A percentile compares a stretch with the other conserved stretches of the same genome.
These are phyloP conservation scores for Drosophila maculinotata DNA, from an alignment of 2,888 invertebrate genomes.

Conservation along the genomic window DNA sequence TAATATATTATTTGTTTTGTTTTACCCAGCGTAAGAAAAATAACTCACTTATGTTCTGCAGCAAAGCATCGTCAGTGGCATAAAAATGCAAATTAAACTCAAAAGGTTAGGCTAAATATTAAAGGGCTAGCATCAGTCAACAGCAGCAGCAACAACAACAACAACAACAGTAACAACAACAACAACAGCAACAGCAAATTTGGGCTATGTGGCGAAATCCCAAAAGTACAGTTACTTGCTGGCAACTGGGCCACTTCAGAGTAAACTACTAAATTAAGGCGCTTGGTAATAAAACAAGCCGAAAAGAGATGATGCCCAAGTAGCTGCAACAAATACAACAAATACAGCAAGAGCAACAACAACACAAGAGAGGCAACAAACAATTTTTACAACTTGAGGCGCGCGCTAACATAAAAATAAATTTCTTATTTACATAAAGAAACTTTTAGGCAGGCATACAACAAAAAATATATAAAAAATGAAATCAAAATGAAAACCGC, in stretches of 20 bases:
- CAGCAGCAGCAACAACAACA: slow-evolving; percentile 28
- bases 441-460: slow-evolving; percentile 65
- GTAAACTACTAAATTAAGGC: slow-evolving; percentile 76
- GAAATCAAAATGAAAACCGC: slow-evolving; percentile 70
- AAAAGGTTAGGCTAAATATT: slow-evolving; percentile 46
- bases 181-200: neutral
- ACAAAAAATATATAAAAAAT: slow-evolving; percentile 33
- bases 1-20: neutral
- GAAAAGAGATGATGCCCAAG: slow-evolving; percentile 47
- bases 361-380: slow-evolving; percentile 29
- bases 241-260: slow-evolving; percentile 52
- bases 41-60: slow-evolving; percentile 41
- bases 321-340: slow-evolving; percentile 32
- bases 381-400: slow-evolving; percentile 77
- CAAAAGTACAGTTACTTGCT: slow-evolving; percentile 63
- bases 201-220: slow-evolving; percentile 46
- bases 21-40: neutral
- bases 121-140: slow-evolving; percentile 42
- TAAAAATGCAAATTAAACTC: slow-evolving; percentile 70
- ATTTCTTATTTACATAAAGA: slow-evolving; percentile 80
- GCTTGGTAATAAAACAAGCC: slow-evolving; percentile 68
- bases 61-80: slow-evolving; percentile 26
- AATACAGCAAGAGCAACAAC: too few relatives aligned
- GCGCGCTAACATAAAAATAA: slow-evolving; percentile 76
- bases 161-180: neutral